These are phyloP conservation scores for Drosophila incognita DNA, from an alignment of 2,888 invertebrate genomes.

Conservation along the genomic window DNA sequence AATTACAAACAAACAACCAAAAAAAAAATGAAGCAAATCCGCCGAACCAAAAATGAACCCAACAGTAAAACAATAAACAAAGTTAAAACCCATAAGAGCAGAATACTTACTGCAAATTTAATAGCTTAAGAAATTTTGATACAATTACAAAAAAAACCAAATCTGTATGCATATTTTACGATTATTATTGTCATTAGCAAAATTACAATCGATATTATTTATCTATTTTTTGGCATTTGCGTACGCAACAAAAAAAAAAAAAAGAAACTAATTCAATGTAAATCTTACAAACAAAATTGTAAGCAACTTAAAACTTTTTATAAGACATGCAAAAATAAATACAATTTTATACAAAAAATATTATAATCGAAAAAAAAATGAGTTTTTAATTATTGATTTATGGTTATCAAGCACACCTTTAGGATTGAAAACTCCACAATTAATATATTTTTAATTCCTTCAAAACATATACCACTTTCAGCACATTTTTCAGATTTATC, in stretches of 20 bases:
- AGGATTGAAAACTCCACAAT: too few relatives aligned
- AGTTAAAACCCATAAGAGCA: slow-evolving; percentile 18
- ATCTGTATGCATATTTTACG: slow-evolving; percentile 55
- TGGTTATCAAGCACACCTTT: too few relatives aligned
- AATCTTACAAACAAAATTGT: slow-evolving; percentile 56
- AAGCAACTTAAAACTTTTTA: slow-evolving; percentile 65
- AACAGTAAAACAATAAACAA: slow-evolving; percentile 31
- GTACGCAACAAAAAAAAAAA: slow-evolving; percentile 37
- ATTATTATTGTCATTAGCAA: slow-evolving; percentile 73
- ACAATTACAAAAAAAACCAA: slow-evolving; percentile 40
- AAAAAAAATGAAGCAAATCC: slow-evolving; percentile 31
- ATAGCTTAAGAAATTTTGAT: slow-evolving; percentile 67
- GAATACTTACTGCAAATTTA: slow-evolving; percentile 25
- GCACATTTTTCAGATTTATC: background rate
- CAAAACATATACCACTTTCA: background rate
- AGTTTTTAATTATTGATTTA: slow-evolving; percentile 1
- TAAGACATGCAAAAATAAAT: slow-evolving; percentile 72
- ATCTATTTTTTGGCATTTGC: slow-evolving; percentile 45
- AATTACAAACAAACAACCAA: slow-evolving; percentile 8
- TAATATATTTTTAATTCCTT: background rate
- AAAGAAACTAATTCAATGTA: slow-evolving; percentile 46
- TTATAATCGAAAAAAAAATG: background rate
- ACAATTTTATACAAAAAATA: slow-evolving; percentile 68
- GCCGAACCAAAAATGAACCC: slow-evolving; percentile 55
- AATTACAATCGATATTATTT: slow-evolving; percentile 60